Base-by-base conservation (phyloP, 1,140 invertebrate genomes). In the Lucilia sericata region DNA sequence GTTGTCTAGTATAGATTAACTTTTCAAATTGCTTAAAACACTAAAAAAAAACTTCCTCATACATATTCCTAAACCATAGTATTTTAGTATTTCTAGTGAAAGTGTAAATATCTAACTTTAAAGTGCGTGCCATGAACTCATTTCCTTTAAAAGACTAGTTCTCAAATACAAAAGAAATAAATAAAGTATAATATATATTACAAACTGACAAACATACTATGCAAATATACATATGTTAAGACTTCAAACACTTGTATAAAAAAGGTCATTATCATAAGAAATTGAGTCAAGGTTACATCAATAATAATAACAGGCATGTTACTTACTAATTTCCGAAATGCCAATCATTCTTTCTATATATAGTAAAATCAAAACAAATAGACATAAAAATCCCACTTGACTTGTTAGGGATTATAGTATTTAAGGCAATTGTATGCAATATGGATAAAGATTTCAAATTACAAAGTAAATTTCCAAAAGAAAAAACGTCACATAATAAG, bases 221-320 rank as follows among this genome's bases (percentile, higher is more conserved):
- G 42, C 25, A 30, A 30, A 30, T 3, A 30, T 1, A 30, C 25
- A 30, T 42, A 42, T 42, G 10, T 42, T 42, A 8, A 42, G 42
- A 42, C 42, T 42, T 42, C 42, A 42, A 42, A 42, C 42, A 42
- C 42, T 8, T 8, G 42, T 42, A 42, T 42, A 42, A 60, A 60
- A 60, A n/a, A n/a, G 55, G 55, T 60, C 55, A 60, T 60, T 60
- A 60, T 60, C 55, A 60, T 60, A 60, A 17, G 14, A 60, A 60
- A 60, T 60, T 17, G 14, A 60, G 13, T 60, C 55, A 60, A 60
- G 55, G 55, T 60, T 60, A 60, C 4, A n/a, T 60, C 14, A 60
- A 60, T 60, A 60, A 60, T 60, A 60, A 60, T 14, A n/a, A n/a
- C n/a, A 17, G n/a, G 55, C 55, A 60, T n/a, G 5, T 60, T 60